A percentile compares a stretch with the other conserved stretches of the same genome.
phyloP scores from a whole-genome alignment of 1,140 invertebrate species.

The Zaprionus africanus region DNA sequence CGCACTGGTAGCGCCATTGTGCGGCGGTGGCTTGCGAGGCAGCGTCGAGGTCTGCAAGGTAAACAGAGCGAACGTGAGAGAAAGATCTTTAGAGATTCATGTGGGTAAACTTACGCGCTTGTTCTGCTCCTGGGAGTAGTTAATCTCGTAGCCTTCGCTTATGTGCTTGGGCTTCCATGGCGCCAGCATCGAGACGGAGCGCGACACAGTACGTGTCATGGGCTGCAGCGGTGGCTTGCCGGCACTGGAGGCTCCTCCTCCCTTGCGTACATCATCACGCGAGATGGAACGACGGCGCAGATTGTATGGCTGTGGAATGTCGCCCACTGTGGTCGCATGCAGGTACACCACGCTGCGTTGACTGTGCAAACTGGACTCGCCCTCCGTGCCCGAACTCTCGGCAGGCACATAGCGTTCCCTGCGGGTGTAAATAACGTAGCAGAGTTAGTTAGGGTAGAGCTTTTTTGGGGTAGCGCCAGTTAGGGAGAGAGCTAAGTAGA shows the following conservation, averaged over 20 bases:
- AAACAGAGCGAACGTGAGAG: not conserved
- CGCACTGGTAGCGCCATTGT: slow-evolving; percentile 66
- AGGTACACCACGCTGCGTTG: slow-evolving; percentile 92
- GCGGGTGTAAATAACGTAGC: not conserved
- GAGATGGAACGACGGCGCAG: slow-evolving; percentile 84
- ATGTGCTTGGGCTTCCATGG: slow-evolving; percentile 92
- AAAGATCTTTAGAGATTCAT: slow-evolving; percentile 1
- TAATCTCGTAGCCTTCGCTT: slow-evolving; percentile 90
- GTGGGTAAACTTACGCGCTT: slow-evolving; percentile 76
- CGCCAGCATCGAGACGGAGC: slow-evolving; percentile 92
- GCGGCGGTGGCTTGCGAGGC: slow-evolving; percentile 72
- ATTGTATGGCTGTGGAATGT: slow-evolving; percentile 84
- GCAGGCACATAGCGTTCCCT: slow-evolving; percentile 84
- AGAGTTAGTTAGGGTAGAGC: not conserved
- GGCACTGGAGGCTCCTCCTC: slow-evolving; percentile 52
- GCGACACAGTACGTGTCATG: slow-evolving; percentile 90
- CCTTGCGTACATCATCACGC: slow-evolving; percentile 88
- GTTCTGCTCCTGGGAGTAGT: slow-evolving; percentile 90
- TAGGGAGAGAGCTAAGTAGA: not conserved
- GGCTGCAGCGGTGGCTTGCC: slow-evolving; percentile 86
- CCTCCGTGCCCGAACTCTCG: slow-evolving; percentile 90
- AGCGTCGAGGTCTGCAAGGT: slow-evolving; percentile 66
- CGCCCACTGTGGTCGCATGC: slow-evolving; percentile 89
- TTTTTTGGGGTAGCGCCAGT: no score
- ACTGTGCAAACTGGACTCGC: slow-evolving; percentile 91